Conservation (phyloP, 1,140 invertebrate species). For the Tetramorium simillimum region DNA sequence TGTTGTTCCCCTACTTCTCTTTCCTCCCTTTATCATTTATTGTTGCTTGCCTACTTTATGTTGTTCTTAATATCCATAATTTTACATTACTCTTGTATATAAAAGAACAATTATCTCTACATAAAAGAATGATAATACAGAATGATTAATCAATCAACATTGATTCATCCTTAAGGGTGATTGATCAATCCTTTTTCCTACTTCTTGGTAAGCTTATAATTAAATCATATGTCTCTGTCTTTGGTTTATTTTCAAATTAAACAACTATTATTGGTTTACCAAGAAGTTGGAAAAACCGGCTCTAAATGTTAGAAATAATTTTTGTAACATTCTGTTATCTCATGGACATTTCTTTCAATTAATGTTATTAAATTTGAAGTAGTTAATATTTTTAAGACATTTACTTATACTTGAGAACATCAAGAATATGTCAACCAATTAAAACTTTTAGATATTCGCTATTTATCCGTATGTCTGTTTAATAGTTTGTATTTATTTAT, state of each 20-base stretch:
- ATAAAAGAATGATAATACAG: neutral
- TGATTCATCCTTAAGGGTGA: neutral
- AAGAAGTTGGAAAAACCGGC: too few species aligned
- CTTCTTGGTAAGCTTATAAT: too few species aligned
- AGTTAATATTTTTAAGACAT: neutral
- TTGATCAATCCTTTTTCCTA: too few species aligned
- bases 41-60: neutral
- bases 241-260: too few species aligned
- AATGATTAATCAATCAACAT: neutral
- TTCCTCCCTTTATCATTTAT: slow-evolving; percentile 50
- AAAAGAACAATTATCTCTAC: neutral
- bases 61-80: neutral
- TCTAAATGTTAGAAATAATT: neutral
- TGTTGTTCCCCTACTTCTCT: slow-evolving; percentile 62
- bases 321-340: neutral
- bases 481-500: neutral
- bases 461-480: neutral
- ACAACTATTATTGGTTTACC: too few species aligned
- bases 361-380: neutral
- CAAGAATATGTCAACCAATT: neutral
- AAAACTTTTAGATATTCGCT: neutral
- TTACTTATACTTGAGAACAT: neutral
- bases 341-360: neutral
- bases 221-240: too few species aligned
- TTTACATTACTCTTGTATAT: neutral